Conservation (phyloP, 2,888 invertebrate species). For the Entomobrya multifasciata region DNA sequence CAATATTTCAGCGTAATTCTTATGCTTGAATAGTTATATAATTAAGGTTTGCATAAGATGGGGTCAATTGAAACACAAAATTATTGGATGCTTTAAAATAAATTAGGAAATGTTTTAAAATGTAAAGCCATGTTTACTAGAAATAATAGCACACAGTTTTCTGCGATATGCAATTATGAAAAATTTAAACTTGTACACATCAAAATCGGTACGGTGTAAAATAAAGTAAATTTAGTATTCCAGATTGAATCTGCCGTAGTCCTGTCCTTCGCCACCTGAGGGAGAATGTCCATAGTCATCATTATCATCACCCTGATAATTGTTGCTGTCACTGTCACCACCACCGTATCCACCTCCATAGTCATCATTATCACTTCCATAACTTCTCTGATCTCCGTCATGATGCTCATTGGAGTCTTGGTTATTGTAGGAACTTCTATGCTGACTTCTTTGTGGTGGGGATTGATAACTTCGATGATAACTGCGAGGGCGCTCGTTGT, state of each 20-base stretch:
- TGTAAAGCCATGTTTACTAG: too few species aligned
- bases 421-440: constrained; percentile 57
- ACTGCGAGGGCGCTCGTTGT: constrained; percentile 43
- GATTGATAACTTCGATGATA: constrained; percentile 37
- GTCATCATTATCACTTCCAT: constrained; percentile 44
- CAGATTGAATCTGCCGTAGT: constrained; percentile 37
- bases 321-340: constrained; percentile 44
- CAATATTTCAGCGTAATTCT: not conserved
- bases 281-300: constrained; percentile 65
- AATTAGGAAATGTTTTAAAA: too few species aligned
- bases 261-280: not conserved
- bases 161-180: too few species aligned
- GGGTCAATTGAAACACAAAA: too few species aligned
- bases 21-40: constrained; percentile 35
- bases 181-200: too few species aligned
- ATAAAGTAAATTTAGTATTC: constrained; percentile 25
- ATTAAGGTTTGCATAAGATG: not conserved
- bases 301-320: constrained; percentile 50
- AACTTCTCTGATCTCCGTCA: constrained; percentile 38
- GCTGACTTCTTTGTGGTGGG: constrained; percentile 38
- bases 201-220: not conserved
- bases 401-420: constrained; percentile 60
- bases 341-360: constrained; percentile 38
- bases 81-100: too few species aligned
- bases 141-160: too few species aligned